phyloP scores from a whole-genome alignment of 2,888 invertebrate genomes.

The Xanthia togata region DNA sequence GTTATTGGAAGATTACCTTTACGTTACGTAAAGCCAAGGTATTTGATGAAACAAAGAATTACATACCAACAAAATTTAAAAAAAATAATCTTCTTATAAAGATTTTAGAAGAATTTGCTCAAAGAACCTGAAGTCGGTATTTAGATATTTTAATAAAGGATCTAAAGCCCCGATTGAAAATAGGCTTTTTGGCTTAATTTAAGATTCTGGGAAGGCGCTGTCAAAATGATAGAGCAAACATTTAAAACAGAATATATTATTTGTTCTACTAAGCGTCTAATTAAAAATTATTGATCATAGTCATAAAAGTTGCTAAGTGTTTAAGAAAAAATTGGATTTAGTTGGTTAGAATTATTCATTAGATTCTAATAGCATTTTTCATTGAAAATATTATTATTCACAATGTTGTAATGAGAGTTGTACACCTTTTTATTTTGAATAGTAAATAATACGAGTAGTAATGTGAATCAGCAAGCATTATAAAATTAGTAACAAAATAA shows the following conservation, averaged over 20 bases:
- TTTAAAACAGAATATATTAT: constrained; percentile 11
- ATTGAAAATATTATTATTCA: neutral
- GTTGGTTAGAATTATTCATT: neutral
- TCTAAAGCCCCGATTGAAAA: neutral
- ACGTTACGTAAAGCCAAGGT: no score
- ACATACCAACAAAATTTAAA: neutral
- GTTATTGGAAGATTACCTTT: no score
- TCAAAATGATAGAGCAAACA: neutral
- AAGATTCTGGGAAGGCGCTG: constrained; percentile 11
- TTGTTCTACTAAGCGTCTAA: neutral
- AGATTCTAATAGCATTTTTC: neutral
- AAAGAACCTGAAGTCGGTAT: constrained; percentile 4
- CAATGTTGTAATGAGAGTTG: neutral
- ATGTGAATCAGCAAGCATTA: neutral
- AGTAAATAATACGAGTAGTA: no score
- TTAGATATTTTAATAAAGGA: constrained; percentile 23
- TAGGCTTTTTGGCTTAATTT: constrained; percentile 9
- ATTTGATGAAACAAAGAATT: constrained; percentile 14
- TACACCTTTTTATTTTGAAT: neutral
- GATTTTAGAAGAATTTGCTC: neutral
- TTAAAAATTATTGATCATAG: constrained; percentile 20
- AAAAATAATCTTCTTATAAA: neutral
- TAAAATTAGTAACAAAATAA: neutral
- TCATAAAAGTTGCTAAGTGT: neutral
- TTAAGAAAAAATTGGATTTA: neutral